Evolutionary conservation across 2,888 invertebrate species (phyloP), one percentile per base, ranked within the genome.

Genomic region (Apocheima hispidaria): DNA sequence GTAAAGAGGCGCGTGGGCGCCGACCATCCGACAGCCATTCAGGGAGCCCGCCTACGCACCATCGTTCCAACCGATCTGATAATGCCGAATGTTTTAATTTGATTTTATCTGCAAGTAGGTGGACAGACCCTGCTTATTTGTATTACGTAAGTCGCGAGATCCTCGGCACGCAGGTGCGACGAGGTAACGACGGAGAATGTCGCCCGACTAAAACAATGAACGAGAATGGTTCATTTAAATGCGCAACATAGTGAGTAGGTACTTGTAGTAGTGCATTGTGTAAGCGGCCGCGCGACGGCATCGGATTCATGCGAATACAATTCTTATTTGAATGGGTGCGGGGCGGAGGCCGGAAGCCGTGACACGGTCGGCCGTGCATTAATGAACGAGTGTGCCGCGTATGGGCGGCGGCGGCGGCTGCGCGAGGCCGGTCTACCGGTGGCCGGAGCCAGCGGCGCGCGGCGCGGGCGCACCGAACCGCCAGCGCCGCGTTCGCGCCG

Each of bases 361-460:
- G 86, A 84, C 83, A 83, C 82, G 82, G 83, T 78, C 86, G 84
- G 79, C 76, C 79, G 81, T 83, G 86, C 88, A 88, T 88, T 89
- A 90, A 88, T 89, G 89, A 82, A 87, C 84, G 75, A 82, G 77
- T 82, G 83, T 77, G 78, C n/a, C 26, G 6, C 26, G 26, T 7
- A 26, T 26, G 26, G 26, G 33, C n/a, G 33, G 33, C n/a, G 12
- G 33, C 33, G 33, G n/a, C 2, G 33, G 4, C 18, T 10, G 35
- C 14, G 33, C n/a, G 33, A 33, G 33, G 33, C 33, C 28, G 9
- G 38, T n/a, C 3, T 26, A 7, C 7, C 26, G 3, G 26, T 26
- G n/a, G 33, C 14, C 38, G 38, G 38, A 38, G 38, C 38, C 38
- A 16, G 14, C 36, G 36, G 10, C n/a, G n/a, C 30, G 30, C n/a